A percentile compares a stretch with the other conserved stretches of the same genome.
Conservation (phyloP, 1,140 invertebrate genomes). For the Chlorops oryzae region DNA sequence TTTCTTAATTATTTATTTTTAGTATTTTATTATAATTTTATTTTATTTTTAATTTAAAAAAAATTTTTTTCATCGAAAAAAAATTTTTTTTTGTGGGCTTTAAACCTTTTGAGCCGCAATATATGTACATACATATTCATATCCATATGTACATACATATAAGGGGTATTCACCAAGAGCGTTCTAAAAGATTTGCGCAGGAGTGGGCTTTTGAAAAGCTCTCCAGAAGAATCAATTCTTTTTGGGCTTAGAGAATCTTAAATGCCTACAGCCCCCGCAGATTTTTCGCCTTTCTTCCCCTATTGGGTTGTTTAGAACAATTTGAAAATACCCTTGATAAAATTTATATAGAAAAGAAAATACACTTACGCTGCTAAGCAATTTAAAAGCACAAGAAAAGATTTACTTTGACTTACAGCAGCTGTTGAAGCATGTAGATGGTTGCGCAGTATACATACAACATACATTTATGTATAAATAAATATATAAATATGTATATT, state of each 20-base stretch:
- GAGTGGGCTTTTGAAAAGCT: too few species aligned
- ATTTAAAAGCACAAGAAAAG: constrained; percentile 28
- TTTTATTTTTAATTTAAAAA: too few species aligned
- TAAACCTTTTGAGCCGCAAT: constrained; percentile 21
- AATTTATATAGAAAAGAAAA: constrained; percentile 34
- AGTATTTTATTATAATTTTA: background rate
- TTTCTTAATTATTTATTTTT: background rate
- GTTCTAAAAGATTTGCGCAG: too few species aligned
- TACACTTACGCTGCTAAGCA: constrained; percentile 39
- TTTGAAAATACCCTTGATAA: constrained; percentile 33
- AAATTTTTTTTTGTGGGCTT: constrained; percentile 28
- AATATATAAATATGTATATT: constrained; percentile 29
- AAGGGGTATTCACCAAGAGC: too few species aligned
- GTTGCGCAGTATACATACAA: too few species aligned
- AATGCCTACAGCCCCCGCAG: too few species aligned
- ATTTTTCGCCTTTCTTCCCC: constrained; percentile 22
- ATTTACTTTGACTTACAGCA: too few species aligned
- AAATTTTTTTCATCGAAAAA: too few species aligned
- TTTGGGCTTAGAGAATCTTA: too few species aligned
- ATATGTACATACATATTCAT: constrained; percentile 17
- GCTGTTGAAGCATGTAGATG: too few species aligned
- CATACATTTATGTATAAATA: constrained; percentile 21
- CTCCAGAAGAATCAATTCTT: too few species aligned
- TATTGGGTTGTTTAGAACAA: constrained; percentile 39
- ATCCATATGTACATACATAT: constrained; percentile 13